phyloP scores from a whole-genome alignment of 2,113 vertebrate genomes.

The Arenaria interpres region DNA sequence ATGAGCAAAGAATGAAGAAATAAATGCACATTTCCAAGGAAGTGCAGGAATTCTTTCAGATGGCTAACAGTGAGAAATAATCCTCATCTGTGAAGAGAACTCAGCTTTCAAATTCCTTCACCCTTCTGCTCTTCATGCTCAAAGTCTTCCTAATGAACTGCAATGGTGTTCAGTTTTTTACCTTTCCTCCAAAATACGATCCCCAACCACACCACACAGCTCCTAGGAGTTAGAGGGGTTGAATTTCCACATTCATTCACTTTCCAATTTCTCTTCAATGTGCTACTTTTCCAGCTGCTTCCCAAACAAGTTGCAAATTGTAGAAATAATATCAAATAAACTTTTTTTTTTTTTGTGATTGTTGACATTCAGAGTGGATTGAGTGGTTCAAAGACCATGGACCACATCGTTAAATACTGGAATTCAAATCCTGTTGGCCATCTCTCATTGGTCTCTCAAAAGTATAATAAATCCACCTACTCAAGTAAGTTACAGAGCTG shows the following conservation, averaged over 20 bases:
- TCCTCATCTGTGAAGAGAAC: neutral
- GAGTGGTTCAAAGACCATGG: neutral
- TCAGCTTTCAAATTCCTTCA: neutral
- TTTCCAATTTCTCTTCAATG: neutral
- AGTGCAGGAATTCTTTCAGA: neutral
- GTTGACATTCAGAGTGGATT: neutral
- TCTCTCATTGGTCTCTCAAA: neutral
- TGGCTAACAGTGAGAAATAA: neutral
- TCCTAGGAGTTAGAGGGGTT: neutral
- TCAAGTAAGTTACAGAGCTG: neutral
- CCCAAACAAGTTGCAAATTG: neutral
- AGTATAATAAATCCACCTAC: neutral
- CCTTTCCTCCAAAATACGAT: neutral
- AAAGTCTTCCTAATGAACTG: neutral
- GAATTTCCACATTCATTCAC: neutral
- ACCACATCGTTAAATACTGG: neutral
- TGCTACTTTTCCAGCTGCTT: neutral
- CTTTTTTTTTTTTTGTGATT: neutral
- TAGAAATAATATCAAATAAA: neutral
- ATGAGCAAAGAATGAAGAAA: neutral
- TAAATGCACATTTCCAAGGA: neutral
- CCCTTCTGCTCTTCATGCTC: neutral
- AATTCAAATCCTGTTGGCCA: neutral
- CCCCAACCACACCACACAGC: neutral
- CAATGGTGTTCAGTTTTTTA: neutral